These are phyloP conservation scores for Tetranychus piercei DNA, from an alignment of 2,888 invertebrate genomes.

Conservation along the genomic window DNA sequence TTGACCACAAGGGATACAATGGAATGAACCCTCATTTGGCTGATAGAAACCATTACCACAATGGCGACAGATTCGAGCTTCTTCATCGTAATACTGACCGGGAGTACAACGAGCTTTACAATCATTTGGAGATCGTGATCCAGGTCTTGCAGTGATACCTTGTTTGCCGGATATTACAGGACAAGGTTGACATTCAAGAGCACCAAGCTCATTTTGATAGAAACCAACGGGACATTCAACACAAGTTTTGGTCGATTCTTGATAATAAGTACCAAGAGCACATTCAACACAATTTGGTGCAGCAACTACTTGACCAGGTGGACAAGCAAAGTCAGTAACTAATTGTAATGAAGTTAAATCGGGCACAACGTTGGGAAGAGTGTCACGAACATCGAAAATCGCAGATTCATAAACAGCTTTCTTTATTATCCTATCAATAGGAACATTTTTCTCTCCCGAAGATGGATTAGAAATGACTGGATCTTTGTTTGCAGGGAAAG, in stretches of 20 bases:
- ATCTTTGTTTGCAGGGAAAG: conserved; percentile 64
- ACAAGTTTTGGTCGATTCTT: conserved; percentile 50
- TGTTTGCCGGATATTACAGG: conserved; percentile 72
- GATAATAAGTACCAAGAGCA: conserved; percentile 69
- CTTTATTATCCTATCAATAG: conserved; percentile 55
- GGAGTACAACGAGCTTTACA: conserved; percentile 84
- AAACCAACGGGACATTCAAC: conserved; percentile 66
- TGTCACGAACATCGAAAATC: conserved; percentile 78
- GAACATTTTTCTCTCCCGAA: conserved; percentile 46
- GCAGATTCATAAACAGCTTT: conserved; percentile 78
- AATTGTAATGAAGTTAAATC: conserved; percentile 70
- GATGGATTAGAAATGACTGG: conserved; percentile 48
- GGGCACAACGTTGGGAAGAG: conserved; percentile 78
- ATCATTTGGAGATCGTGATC: conserved; percentile 67
- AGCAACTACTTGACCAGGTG: conserved; percentile 77
- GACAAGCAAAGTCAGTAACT: conserved; percentile 80
- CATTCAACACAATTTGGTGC: conserved; percentile 83
- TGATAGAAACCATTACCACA: conserved; percentile 90
- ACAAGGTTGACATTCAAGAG: conserved; percentile 68
- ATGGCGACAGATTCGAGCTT: conserved; percentile 64
- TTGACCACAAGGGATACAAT: conserved; percentile 65
- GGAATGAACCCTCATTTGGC: conserved; percentile 70
- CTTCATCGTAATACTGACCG: conserved; percentile 79
- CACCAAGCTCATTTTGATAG: conserved; percentile 82
- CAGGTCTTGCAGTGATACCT: conserved; percentile 67